Evolutionary conservation across 2,113 vertebrate species (phyloP).

Genomic region (Hippolais icterina): DNA sequence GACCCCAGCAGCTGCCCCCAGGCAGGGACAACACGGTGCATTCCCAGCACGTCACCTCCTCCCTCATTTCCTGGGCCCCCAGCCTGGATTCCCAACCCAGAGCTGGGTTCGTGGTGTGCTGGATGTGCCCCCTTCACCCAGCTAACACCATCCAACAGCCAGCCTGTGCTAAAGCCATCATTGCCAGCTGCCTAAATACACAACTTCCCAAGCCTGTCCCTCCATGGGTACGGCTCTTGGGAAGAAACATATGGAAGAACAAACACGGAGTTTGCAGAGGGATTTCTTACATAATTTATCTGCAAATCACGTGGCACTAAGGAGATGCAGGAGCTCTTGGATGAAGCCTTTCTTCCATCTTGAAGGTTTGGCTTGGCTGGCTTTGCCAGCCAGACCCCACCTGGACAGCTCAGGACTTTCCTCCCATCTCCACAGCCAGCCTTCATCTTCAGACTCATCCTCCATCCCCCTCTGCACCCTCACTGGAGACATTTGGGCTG

Average conservation of each 20-base stretch:
- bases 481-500: neutral
- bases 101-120: neutral
- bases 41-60: neutral
- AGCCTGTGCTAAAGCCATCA: rapidly evolving
- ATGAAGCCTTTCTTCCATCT: neutral
- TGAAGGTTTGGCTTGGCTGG: neutral
- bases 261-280: neutral
- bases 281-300: neutral
- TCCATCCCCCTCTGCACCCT: neutral
- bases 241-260: neutral
- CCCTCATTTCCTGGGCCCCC: neutral
- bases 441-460: neutral
- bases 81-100: neutral
- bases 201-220: neutral
- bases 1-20: neutral
- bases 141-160: neutral
- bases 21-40: rapidly evolving
- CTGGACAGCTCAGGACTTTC: neutral
- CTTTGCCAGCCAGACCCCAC: neutral
- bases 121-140: neutral
- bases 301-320: neutral
- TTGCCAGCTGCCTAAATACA: neutral
- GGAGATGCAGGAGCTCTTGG: neutral
- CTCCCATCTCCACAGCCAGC: neutral
- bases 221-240: rapidly evolving